Evolutionary conservation across 2,797 vertebrate genomes (phyloP), one percentile per base, ranked within the genome.

Genomic region (Vultur gryphus): DNA sequence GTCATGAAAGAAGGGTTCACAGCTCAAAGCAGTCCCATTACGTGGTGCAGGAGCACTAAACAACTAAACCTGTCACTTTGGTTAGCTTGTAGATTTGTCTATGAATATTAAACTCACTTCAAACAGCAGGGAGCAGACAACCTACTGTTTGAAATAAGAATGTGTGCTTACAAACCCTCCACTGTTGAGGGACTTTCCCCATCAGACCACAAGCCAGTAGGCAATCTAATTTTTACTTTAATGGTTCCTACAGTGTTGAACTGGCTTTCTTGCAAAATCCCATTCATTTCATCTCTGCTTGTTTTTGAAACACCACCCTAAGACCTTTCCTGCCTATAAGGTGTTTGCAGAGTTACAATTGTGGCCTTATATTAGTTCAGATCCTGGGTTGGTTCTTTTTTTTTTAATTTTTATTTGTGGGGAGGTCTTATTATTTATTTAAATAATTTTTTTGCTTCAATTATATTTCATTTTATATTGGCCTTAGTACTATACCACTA

Each of bases 61-160:
- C 89, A 90, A 4, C 71, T 76, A 52, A 84, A 59, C 52, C 61
- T 16, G 61, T 51, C 64, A 24, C 72, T 90, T 71, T 24, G 35
- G 72, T 54, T 46, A 67, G 49, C 61, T 93, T 78, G 69, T 90
- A 90, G 57, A 81, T 84, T 46, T 26, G 2, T n/a, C 67, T 66
- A 20, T 81, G 91, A 94, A 90, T 91, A 92, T 84, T 69, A 95
- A 96, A 91, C 46, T 90, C 54, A 59, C 71, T 80, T 80, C 82
- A 86, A 88, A 84, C 65, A 84, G 72, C 67, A 77, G 84, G 78
- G 37, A 93, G 7, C 55, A 59, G 58, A 35, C 43, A 92, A 43
- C 70, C 44, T 69, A 57, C 52, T 77, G 43, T 51, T 76, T n/a
- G 58, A 91, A 95, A 90, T 64, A 87, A 90, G 73, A 93, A 95